Evolutionary conservation across 1,140 invertebrate genomes (phyloP), one percentile per base, ranked within the genome.

Genomic region (Pseudomyrmex gracilis): DNA sequence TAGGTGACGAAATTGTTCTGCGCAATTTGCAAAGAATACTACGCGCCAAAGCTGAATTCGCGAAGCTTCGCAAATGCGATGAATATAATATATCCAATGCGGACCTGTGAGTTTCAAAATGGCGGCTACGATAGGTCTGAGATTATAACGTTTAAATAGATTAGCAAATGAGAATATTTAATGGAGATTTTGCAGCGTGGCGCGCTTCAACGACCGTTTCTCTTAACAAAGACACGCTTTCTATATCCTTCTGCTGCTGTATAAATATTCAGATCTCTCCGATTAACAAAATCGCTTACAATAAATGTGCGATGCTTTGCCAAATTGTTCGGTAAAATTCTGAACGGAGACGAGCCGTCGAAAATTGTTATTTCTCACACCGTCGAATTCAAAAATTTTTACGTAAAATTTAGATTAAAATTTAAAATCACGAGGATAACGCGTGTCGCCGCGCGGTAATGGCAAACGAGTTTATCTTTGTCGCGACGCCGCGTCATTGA

Each of bases 71-170:
- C 53, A 53, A 84, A 60, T 58, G 1, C 57, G 45, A 15, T 24
- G 47, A 57, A 53, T 53, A 64, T 82, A 76, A 60, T 60, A 76
- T 83, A 34, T 34, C 34, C 73, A 84, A 88, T 85, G 86, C 86
- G 84, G 83, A 64, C 43, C 34, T 70, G 73, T 17, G 64, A 74
- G 84, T 88, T 88, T 88, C 86, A 88, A 88, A 88, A 88, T 88
- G 87, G 87, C 87, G 86, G 49, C 73, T 1, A 20, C 9, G 15
- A 13, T 10, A 22, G 17, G 9, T 9, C 76, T 34, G 13, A 57
- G 63, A 60, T 20, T 57, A 76, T 57, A 76, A 53, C 13, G 58
- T 45, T 73, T 78, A 73, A 88, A 70, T 85, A 78, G 71, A 83
- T 60, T 64, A 64, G 55, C 57, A 47, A 60, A 82, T 66, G 45